Conservation (phyloP, 2,888 invertebrate genomes). For the Colostygia pectinataria region DNA sequence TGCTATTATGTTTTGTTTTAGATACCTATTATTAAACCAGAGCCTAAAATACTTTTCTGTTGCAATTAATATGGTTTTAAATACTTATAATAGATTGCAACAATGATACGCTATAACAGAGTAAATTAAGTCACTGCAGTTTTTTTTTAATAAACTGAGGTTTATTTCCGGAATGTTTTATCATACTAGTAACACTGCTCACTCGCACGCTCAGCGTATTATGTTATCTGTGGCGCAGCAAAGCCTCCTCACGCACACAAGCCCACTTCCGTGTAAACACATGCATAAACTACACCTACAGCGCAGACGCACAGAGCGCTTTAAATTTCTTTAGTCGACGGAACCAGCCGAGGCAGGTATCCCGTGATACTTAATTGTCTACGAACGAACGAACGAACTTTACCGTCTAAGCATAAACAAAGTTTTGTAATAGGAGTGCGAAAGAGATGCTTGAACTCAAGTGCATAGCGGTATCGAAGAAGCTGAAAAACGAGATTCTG, state of each 20-base stretch:
- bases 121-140: no score
- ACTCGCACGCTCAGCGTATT: no score
- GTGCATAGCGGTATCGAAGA: slow-evolving; percentile 65
- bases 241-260: slow-evolving; percentile 59
- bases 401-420: slow-evolving; percentile 40
- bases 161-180: no score
- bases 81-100: no score
- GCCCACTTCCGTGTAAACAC: slow-evolving; percentile 48
- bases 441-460: slow-evolving; percentile 43
- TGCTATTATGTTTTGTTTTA: no score
- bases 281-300: slow-evolving; percentile 36
- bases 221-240: no score
- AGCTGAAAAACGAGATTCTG: slow-evolving; percentile 60
- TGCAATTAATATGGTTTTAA: no score
- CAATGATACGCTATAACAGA: no score
- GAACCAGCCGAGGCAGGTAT: slow-evolving; percentile 63
- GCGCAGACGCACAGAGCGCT: slow-evolving; percentile 1
- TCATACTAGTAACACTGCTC: slow-evolving; percentile 45
- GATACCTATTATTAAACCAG: no score
- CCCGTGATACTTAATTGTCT: slow-evolving; percentile 65
- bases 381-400: slow-evolving; percentile 79
- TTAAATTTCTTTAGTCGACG: slow-evolving; percentile 50
- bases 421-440: slow-evolving; percentile 34
- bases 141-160: no score
- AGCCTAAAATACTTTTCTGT: no score